Evolutionary conservation across 2,888 invertebrate genomes (phyloP).

Genomic region (Drosophila quinaria): DNA sequence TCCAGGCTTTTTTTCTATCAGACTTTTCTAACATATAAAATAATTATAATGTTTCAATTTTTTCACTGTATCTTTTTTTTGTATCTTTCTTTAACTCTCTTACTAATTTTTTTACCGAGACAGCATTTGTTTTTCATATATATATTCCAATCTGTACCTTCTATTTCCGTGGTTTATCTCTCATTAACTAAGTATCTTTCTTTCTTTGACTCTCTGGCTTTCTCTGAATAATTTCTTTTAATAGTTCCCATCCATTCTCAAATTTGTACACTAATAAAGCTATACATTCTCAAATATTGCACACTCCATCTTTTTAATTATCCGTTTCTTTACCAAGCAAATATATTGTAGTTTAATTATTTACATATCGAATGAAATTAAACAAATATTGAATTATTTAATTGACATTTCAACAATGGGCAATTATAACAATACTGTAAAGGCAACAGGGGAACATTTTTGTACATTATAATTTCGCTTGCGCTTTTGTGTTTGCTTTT

Average conservation of each 20-base stretch:
- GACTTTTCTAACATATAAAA: too few species aligned
- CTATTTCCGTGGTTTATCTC: neutral
- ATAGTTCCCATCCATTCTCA: neutral
- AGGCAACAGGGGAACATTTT: constrained; percentile 5
- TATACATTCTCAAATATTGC: neutral
- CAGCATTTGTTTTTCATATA: too few species aligned
- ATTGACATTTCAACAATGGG: constrained; percentile 54
- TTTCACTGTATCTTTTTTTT: too few species aligned
- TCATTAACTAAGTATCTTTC: neutral
- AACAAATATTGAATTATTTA: constrained; percentile 60
- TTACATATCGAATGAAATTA: constrained; percentile 49
- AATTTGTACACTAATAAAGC: neutral
- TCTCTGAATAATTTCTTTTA: neutral
- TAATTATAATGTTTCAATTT: too few species aligned
- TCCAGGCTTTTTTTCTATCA: too few species aligned
- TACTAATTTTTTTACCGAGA: too few species aligned
- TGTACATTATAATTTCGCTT: constrained; percentile 12
- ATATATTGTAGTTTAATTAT: constrained; percentile 6
- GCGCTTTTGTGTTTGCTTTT: constrained; percentile 6
- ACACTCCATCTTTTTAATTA: neutral
- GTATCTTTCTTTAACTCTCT: too few species aligned
- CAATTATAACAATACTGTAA: constrained; percentile 36
- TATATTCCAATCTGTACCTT: too few species aligned
- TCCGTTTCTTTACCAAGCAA: neutral
- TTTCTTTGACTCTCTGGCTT: neutral